Base-by-base conservation (phyloP, 2,113 vertebrate genomes). In the Cyprinodon tularosa region DNA sequence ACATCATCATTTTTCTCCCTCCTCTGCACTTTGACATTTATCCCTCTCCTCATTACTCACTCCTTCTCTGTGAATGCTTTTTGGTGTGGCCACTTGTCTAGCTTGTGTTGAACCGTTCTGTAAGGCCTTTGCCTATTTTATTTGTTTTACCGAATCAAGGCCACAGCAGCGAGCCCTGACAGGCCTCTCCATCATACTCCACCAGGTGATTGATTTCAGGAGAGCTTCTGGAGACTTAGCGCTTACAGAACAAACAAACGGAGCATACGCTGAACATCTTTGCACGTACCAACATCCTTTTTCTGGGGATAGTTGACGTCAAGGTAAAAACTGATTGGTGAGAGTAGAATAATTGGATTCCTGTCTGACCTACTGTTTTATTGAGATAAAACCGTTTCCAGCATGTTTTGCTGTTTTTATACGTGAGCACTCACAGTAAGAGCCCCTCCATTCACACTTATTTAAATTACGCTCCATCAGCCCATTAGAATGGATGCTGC, bases 91-190 rank as follows among this genome's bases (percentile, higher is more conserved):
- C 86, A 82, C 71, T 60, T 71, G 77, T 88, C 81, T 74, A 2
- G 66, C 82, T 73, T 47, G 44, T 48, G 80, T 72, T 71, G 76
- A 75, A 82, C 81, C 84, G 68, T 81, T 73, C 76, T 84, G 86
- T 73, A 81, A 81, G 78, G 78, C 80, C 71, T 66, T 66, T 63
- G 74, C 86, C 73, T 69, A 66, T 90, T 93, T 87, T 88, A 89
- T 92, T 93, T 91, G 84, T 91, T 90, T 91, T 84, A 88, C 80
- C 62, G 84, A 91, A 90, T 92, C 90, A 91, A 94, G 92, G 93
- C 92, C 88, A 86, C 83, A 77, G 77, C 86, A 75, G 84, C 72
- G 71, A 73, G 81, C 78, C 45, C 74, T 91, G 93, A 93, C 92
- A 90, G 92, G 88, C 85, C 89, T 77, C 87, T 94, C 91, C 90